Evolutionary conservation across 2,888 invertebrate genomes (phyloP), one percentile per base, ranked within the genome.

Genomic region (Pasiphila rectangulata): DNA sequence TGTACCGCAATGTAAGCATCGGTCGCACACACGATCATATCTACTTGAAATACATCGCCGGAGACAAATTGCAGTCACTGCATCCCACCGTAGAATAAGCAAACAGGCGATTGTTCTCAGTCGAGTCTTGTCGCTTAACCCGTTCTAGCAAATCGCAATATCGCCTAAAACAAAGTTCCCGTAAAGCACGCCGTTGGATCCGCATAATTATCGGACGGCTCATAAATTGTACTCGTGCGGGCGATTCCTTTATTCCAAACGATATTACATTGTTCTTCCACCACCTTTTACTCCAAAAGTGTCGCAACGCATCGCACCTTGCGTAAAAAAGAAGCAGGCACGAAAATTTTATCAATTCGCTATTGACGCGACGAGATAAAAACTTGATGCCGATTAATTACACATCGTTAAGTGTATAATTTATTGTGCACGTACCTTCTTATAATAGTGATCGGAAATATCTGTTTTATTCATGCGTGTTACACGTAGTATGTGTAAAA

Each of bases 31-130:
- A 80, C 76, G 86, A 86, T 86, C 77, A 86, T 87, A 85, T 86
- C 85, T 81, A 76, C 76, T 79, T 79, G 79, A 79, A 77, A 77
- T 75, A 79, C 75, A 80, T 83, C 82, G 76, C 65, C 54, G 56
- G 68, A 79, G 85, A 86, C 87, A 87, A 87, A 87, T 87, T 86
- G 85, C 76, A 77, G 66, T 82, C 82, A 78, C 82, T 78, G 82
- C 79, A 81, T 75, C 71, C 74, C 71, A 73, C 72, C 74, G 58
- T 64, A 69, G 78, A 78, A 79, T 79, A 74, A 78, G 69, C 38
- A 38, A 48, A 27, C 48, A 72, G 71, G 65, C 72, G 70, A 78
- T 78, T 79, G 77, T 79, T 56, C 25, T 27, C 19, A 7, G 51
- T 56, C 43, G 41, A 59, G 54, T 63, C 71, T 77, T 70, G 77